phyloP scores from a whole-genome alignment of 2,113 vertebrate genomes.

The Harpagus bidentatus region DNA sequence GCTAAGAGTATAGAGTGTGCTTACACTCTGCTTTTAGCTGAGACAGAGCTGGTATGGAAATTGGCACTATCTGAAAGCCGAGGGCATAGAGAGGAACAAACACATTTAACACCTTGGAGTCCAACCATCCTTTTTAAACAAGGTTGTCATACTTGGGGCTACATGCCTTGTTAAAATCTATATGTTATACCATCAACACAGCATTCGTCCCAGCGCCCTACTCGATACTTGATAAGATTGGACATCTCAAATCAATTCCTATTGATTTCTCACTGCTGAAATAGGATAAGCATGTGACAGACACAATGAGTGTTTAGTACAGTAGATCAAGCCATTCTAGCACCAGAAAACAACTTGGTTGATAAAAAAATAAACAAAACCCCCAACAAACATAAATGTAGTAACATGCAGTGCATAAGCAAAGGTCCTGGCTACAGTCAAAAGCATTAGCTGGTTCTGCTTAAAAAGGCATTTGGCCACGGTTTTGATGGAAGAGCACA shows the following conservation, averaged over 20 bases:
- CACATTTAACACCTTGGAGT: conserved; percentile 6
- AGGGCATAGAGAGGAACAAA: neutral
- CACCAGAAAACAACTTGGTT: neutral
- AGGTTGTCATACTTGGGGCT: conserved; percentile 19
- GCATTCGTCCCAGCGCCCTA: conserved; percentile 17
- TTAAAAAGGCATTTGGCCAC: neutral
- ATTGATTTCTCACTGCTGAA: conserved; percentile 68
- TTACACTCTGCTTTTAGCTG: neutral
- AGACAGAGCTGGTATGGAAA: neutral
- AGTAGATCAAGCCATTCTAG: conserved; percentile 36
- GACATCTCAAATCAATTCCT: conserved; percentile 71
- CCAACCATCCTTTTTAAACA: neutral
- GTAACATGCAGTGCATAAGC: neutral
- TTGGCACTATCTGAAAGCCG: neutral
- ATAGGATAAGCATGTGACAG: conserved; percentile 58
- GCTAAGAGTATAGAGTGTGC: conserved; percentile 24
- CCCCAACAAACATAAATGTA: neutral
- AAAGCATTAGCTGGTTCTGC: neutral
- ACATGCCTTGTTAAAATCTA: conserved; percentile 35
- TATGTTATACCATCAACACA: conserved; percentile 32
- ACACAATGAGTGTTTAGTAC: conserved; percentile 46
- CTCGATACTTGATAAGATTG: conserved; percentile 66
- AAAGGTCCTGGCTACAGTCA: neutral
- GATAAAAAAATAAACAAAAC: neutral
- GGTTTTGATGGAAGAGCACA: neutral